Evolutionary conservation across 2,888 invertebrate genomes (phyloP), one percentile per base, ranked within the genome.

Genomic region (Autographa gamma): DNA sequence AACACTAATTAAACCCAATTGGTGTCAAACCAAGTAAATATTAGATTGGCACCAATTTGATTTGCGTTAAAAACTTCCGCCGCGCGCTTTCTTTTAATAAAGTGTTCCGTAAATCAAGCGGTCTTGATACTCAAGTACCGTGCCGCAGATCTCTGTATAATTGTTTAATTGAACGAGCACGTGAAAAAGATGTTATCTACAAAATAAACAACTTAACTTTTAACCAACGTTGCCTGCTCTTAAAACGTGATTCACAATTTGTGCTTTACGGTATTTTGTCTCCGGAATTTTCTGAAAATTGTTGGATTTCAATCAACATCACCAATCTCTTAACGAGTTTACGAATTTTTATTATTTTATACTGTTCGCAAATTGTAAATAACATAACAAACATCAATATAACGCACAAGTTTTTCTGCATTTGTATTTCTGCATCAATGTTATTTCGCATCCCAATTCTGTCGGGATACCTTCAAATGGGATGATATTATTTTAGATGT

Each of bases 61-160:
- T 38, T 14, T 13, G 54, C 4, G 54, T 25, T 18, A 13, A 58
- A 63, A 67, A 48, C 65, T 74, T 71, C 56, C 65, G 31, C 41
- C 63, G 54, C 31, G 52, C 60, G 43, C 69, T 80, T 73, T 80
- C 77, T 76, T 68, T 76, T 69, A 65, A 58, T 56, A 19, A 34
- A 63, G 58, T 56, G 43, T 56, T 61, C 59, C 32, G 34, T 18
- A 32, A 66, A 62, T 54, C n/a, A 65, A 67, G 59, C 58, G 34
- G 16, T 25, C 18, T 18, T 64, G 41, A 59, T 48, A 54, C 34
- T 59, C 19, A 64, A 67, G 41, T 60, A 13, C 31, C 58, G 65
- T 69, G 63, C 32, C 48, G 70, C 48, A 66, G 16, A 63, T 58
- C 34, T 52, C 25, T 58, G 18, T 60, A n/a, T 69, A 73, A 78